Conservation (phyloP, 1,140 invertebrate genomes). For the Hylaeus anthracinus region DNA sequence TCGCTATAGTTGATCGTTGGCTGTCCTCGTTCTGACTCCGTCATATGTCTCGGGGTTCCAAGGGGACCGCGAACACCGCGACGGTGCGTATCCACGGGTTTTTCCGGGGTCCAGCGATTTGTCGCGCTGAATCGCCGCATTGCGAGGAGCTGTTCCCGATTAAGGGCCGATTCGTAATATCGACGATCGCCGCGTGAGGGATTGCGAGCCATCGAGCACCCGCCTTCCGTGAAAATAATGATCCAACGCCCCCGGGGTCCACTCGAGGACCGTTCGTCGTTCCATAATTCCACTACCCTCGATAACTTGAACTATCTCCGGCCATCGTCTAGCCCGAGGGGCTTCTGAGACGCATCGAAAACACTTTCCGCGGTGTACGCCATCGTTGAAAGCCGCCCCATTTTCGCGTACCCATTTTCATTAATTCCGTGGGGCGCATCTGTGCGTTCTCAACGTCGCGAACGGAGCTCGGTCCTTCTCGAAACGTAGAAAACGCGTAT, state of each 20-base stretch:
- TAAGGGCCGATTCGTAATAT: conserved; percentile 67
- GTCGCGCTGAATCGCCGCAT: conserved; percentile 28
- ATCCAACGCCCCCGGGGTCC: conserved; percentile 52
- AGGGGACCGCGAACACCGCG: neutral
- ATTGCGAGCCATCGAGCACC: conserved; percentile 64
- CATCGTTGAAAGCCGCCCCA: neutral
- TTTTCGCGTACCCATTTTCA: conserved; percentile 8
- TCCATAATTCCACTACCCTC: conserved; percentile 52
- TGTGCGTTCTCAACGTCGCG: too few species aligned
- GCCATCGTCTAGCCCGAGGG: conserved; percentile 24
- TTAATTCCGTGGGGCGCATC: conserved; percentile 16
- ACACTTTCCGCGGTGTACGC: conserved; percentile 32
- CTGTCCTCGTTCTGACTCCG: neutral
- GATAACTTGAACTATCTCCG: conserved; percentile 47
- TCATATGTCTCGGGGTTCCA: neutral
- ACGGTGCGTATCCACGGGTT: neutral
- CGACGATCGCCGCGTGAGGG: conserved; percentile 53
- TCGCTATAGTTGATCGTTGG: conserved; percentile 2
- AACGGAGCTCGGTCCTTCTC: too few species aligned
- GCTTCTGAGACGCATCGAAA: conserved; percentile 35
- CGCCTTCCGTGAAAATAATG: conserved; percentile 68
- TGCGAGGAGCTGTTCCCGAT: conserved; percentile 46
- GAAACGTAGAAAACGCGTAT: too few species aligned
- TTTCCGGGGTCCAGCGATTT: conserved; percentile 31
- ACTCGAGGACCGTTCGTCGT: conserved; percentile 52